phyloP scores from a whole-genome alignment of 1,140 invertebrate species.

The Polyergus mexicanus region DNA sequence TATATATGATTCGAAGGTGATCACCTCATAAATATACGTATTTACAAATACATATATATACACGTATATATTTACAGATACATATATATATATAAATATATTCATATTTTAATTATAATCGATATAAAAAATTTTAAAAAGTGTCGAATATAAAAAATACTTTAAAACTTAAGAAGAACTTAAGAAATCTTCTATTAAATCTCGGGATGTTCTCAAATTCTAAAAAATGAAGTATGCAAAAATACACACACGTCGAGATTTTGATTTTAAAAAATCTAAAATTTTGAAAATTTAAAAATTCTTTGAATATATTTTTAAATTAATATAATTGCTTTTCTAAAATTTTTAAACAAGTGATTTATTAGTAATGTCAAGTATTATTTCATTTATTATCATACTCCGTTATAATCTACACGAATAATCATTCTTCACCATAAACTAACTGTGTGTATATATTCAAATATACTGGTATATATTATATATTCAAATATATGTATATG shows the following conservation, averaged over 20 bases:
- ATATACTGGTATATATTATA: background rate
- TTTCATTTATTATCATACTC: background rate
- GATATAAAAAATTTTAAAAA: background rate
- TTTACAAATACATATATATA: conserved; percentile 56
- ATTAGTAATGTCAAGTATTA: background rate
- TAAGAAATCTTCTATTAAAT: background rate
- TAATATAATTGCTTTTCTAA: background rate
- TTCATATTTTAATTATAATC: conserved; percentile 1
- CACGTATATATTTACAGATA: conserved; percentile 51
- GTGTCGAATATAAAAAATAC: background rate
- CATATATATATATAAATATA: conserved; percentile 55
- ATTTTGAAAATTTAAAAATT: background rate
- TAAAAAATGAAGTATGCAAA: background rate
- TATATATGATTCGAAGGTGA: background rate
- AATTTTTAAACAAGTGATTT: background rate
- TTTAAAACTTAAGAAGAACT: no score
- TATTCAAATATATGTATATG: conserved; percentile 48
- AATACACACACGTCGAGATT: background rate
- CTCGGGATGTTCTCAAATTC: background rate
- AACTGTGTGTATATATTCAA: background rate
- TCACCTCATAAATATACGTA: conserved; percentile 53
- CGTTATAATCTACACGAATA: background rate
- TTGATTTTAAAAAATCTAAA: background rate
- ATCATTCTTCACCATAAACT: background rate
- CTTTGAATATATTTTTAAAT: background rate